Conservation (phyloP, 1,140 invertebrate species). For the Coptotermes formosanus region DNA sequence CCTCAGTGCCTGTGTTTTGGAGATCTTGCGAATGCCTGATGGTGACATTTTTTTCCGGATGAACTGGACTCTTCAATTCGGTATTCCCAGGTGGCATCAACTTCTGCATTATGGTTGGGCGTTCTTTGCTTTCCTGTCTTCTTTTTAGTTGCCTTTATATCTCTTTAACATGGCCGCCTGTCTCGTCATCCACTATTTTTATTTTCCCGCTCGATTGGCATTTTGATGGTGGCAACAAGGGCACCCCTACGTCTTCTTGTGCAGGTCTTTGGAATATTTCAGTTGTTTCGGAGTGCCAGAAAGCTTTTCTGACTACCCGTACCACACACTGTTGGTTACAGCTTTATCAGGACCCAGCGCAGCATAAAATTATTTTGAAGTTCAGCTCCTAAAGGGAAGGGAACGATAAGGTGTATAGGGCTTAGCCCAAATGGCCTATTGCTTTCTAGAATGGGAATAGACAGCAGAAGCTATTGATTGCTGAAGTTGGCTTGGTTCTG, state of each 20-base stretch:
- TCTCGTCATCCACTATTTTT: neutral
- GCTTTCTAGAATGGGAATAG: neutral
- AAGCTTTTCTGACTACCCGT: neutral
- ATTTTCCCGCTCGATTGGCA: neutral
- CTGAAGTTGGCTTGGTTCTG: neutral
- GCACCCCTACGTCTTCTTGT: neutral
- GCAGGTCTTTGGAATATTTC: no score
- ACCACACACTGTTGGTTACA: neutral
- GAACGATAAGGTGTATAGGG: no score
- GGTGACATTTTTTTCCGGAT: conserved; percentile 31
- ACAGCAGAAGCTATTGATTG: neutral
- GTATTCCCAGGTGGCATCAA: conserved; percentile 30
- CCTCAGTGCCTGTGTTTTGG: conserved; percentile 22
- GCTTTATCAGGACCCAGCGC: neutral
- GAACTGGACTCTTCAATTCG: conserved; percentile 32
- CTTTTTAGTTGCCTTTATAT: no score
- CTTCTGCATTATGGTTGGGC: conserved; percentile 26
- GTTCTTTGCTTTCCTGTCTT: conserved; percentile 5
- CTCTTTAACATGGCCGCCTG: neutral
- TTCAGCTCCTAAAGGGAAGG: neutral
- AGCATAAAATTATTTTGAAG: neutral
- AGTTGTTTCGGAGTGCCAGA: neutral
- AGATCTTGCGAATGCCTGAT: neutral
- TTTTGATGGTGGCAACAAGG: neutral
- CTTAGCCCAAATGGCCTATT: neutral